Evolutionary conservation across 1,140 invertebrate species (phyloP), one percentile per base, ranked within the genome.

Genomic region (Diprion similis): DNA sequence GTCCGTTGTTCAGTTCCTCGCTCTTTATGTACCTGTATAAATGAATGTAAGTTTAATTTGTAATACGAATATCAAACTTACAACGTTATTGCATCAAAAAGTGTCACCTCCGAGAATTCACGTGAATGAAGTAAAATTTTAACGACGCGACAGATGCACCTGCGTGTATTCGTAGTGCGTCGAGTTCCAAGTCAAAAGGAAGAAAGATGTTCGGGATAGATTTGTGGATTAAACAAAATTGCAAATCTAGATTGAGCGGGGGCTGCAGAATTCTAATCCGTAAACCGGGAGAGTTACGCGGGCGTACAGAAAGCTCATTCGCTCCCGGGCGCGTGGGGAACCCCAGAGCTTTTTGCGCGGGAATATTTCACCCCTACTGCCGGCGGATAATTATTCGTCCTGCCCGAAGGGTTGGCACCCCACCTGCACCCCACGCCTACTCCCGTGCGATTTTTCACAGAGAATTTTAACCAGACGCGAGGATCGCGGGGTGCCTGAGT

Each of bases 331-430:
- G 51, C 51, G 11, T 17, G 51, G n/a, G n/a, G 51, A 59, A 59
- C 51, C 51, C 51, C 51, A 59, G n/a, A 59, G 51, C 51, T 59
- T 59, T 59, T 59, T 59, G 51, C 51, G 51, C 51, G 51, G 51
- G 51, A 59, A 59, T 59, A 59, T 59, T 59, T 59, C 51, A 59
- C 51, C 51, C 51, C 51, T 59, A 17, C 51, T 59, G 51, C 51
- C n/a, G 51, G 51, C 11, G 51, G 51, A 59, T 59, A 59, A 59
- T 59, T 59, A 59, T 59, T 59, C 51, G 51, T 11, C 51, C 51
- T 59, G 51, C 51, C n/a, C 51, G 51, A 59, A 59, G 51, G 51
- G 51, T 9, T 59, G 51, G 51, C 7, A 59, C 11, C 51, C 24
- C 24, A 37, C 24, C 24, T 37, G 24, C 24, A 37, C 24, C 24